Conservation (phyloP, 2,113 vertebrate species). For the Myotis yumanensis region DNA sequence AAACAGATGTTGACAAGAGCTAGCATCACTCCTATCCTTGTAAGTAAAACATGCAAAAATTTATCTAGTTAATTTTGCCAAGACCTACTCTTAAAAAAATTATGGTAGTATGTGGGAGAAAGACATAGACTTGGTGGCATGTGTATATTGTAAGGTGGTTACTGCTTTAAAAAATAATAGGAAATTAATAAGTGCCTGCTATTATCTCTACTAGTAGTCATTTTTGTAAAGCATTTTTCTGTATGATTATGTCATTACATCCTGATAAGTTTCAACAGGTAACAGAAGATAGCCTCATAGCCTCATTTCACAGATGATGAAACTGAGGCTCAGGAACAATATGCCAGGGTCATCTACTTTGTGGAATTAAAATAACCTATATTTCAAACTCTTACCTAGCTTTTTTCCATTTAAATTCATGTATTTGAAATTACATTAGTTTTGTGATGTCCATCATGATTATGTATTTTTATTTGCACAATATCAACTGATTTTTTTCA, state of each 20-base stretch:
- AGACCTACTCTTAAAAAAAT: background rate
- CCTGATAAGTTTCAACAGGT: background rate
- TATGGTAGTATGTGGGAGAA: conserved; percentile 9
- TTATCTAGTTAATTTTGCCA: conserved; percentile 52
- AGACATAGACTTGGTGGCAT: background rate
- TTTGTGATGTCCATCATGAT: background rate
- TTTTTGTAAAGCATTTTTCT: background rate
- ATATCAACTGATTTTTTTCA: background rate
- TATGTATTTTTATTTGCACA: background rate
- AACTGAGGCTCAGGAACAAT: background rate
- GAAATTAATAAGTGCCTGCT: conserved; percentile 4
- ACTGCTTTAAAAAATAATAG: conserved; percentile 23
- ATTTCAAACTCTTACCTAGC: background rate
- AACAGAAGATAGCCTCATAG: background rate
- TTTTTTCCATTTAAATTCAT: conserved; percentile 25
- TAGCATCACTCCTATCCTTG: conserved; percentile 94
- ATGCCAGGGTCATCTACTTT: background rate
- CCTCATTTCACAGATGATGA: background rate
- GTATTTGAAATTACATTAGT: background rate
- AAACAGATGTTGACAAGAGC: conserved; percentile 98
- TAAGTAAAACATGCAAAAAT: conserved; percentile 85
- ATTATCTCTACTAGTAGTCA: background rate
- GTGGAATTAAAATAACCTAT: background rate
- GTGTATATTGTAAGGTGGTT: background rate
- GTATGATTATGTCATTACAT: conserved; percentile 1